A percentile compares a stretch with the other conserved stretches of the same genome.
Conservation (phyloP, 2,797 vertebrate species). For the Potorous gilbertii region DNA sequence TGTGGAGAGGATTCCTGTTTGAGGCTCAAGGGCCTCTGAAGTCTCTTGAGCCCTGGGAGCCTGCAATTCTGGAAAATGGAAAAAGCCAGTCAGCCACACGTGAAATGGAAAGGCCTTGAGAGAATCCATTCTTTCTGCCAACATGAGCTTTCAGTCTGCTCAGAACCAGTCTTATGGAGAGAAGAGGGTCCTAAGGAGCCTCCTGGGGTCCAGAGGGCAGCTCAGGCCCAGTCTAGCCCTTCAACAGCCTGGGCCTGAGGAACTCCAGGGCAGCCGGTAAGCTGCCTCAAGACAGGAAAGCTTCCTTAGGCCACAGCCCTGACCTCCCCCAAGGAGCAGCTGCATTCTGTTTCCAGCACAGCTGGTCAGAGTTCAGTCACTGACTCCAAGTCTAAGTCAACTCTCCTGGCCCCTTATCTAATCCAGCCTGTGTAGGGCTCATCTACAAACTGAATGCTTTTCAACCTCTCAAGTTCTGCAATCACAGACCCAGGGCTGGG, state of each 20-base stretch:
- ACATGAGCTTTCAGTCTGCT: not conserved
- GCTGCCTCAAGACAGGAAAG: slow-evolving; percentile 61
- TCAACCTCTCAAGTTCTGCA: slow-evolving; percentile 47
- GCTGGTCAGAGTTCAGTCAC: not conserved
- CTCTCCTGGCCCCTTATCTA: slow-evolving; percentile 71
- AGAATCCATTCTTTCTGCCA: not conserved
- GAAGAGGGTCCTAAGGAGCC: not conserved
- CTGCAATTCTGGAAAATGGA: not conserved
- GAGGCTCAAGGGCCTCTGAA: no score
- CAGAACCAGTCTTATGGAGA: not conserved
- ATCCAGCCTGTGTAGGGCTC: slow-evolving; percentile 22
- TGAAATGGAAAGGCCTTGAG: not conserved
- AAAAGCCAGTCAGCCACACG: not conserved
- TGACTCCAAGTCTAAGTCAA: slow-evolving; percentile 56
- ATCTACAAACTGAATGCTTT: slow-evolving; percentile 30
- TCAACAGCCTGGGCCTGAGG: not conserved
- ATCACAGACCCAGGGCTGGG: no score
- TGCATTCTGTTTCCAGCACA: slow-evolving; percentile 64
- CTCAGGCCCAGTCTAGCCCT: not conserved
- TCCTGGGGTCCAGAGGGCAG: not conserved
- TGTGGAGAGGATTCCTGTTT: no score
- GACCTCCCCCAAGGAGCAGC: slow-evolving; percentile 64
- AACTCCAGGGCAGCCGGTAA: not conserved
- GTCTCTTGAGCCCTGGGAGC: no score
- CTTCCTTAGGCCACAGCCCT: slow-evolving; percentile 65